phyloP scores from a whole-genome alignment of 2,113 vertebrate species.

The Leucopsar rothschildi region DNA sequence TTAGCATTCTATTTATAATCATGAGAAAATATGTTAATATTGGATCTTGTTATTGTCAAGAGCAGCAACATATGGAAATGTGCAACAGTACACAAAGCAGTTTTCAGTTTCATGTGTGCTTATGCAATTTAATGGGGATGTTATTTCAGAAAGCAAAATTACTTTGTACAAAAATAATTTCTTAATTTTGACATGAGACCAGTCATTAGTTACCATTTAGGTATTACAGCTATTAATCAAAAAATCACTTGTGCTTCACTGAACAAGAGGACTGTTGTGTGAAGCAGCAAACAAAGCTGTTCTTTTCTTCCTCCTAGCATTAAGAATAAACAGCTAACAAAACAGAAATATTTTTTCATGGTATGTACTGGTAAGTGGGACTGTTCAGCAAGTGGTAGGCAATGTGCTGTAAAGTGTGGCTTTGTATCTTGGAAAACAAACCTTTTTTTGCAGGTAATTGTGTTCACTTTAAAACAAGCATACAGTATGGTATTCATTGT shows the following conservation, averaged over 20 bases:
- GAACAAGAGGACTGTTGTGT: not conserved
- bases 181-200: not conserved
- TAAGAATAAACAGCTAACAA: not conserved
- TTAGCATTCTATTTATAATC: not conserved
- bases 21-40: not conserved
- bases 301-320: not conserved
- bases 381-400: not conserved
- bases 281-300: not conserved
- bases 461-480: not conserved
- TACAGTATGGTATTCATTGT: not conserved
- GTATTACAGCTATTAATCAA: not conserved
- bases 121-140: not conserved
- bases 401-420: not conserved
- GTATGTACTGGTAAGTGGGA: not conserved
- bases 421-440: not conserved
- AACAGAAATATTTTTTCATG: not conserved
- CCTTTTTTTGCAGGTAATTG: not conserved
- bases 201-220: not conserved
- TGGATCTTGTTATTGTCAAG: not conserved
- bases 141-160: not conserved
- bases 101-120: not conserved
- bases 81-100: not conserved
- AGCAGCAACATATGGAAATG: not conserved
- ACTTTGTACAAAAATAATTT: not conserved
- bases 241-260: not conserved